Evolutionary conservation across 1,140 invertebrate species (phyloP), one percentile per base, ranked within the genome.

Genomic region (Leguminivora glycinivorella): DNA sequence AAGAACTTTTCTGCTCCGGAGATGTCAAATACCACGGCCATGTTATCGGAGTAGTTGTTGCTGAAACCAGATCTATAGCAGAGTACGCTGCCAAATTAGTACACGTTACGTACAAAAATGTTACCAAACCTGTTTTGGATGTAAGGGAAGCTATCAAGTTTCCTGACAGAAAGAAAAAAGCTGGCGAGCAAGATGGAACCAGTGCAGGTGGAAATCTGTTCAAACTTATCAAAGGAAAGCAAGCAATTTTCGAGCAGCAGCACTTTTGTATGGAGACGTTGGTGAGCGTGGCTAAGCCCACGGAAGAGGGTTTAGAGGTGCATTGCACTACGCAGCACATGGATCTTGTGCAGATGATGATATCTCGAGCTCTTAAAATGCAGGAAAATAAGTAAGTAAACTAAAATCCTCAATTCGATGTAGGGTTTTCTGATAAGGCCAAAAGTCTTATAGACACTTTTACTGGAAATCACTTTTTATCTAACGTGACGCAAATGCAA

Each of bases 1-100:
- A 93, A 85, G 92, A 93, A 81, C 80, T 94, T 14, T 89, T 94
- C 75, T 92, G 91, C 70, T 74, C 79, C 38, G 84, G 83, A 4
- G 72, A 75, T 10, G 92, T 96, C 0, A 80, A 89, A 22, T 95
- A 94, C 81, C 94, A 94, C 52, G 94, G 95, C 7, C 96, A 97
- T 79, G 93, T 95, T 0, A 80, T 96, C 5, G 96, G 96, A 0
- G 85, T 97, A 3, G 92, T 97, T 2, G 93, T 95, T 0, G 96
- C 95, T 0, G 83, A 93, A 66, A 94, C 90, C 56, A 88, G 94
- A 70, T 82, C 91, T 14, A 79, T 93, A 52, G 95, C 95, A 1
- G 90, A 94, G 12, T 90, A 93, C 47, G 95, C 95, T 7, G 93
- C 94, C 0, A 93, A 93, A 73, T 84, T 94, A 74, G 94, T 97